phyloP scores from a whole-genome alignment of 2,888 invertebrate genomes.

The Theretra japonica region DNA sequence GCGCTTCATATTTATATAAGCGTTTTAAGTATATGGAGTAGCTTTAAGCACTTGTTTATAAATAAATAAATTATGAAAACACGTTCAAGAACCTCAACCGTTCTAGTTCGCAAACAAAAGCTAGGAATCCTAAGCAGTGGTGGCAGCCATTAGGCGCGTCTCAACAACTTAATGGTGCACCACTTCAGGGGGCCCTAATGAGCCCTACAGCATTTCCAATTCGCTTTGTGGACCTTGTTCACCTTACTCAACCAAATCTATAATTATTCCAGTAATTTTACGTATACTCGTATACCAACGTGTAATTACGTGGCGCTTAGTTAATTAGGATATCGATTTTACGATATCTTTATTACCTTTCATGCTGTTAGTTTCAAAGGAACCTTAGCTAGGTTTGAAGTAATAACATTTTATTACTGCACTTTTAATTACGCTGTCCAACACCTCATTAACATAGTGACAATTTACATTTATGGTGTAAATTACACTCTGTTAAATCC shows the following conservation, averaged over 20 bases:
- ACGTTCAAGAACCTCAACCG: conserved; percentile 8
- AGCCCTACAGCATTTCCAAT: conserved; percentile 48
- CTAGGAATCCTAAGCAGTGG: conserved; percentile 40
- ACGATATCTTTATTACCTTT: too few relatives aligned
- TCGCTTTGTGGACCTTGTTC: conserved; percentile 46
- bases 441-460: too few relatives aligned
- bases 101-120: conserved; percentile 38
- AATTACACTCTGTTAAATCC: too few relatives aligned
- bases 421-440: too few relatives aligned
- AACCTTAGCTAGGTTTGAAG: too few relatives aligned
- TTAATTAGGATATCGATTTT: conserved; percentile 7
- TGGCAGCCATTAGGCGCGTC: conserved; percentile 74
- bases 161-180: conserved; percentile 76
- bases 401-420: too few relatives aligned
- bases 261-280: conserved; percentile 4
- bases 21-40: not conserved
- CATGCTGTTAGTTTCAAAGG: too few relatives aligned
- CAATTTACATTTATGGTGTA: too few relatives aligned
- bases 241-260: conserved; percentile 19
- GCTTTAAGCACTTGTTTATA: not conserved
- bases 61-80: conserved; percentile 10
- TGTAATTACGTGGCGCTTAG: not conserved
- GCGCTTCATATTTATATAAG: not conserved
- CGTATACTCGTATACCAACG: not conserved
- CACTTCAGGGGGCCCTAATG: conserved; percentile 53